Base-by-base conservation (phyloP, 2,888 invertebrate species). In the Sclerodermus sp. region DNA sequence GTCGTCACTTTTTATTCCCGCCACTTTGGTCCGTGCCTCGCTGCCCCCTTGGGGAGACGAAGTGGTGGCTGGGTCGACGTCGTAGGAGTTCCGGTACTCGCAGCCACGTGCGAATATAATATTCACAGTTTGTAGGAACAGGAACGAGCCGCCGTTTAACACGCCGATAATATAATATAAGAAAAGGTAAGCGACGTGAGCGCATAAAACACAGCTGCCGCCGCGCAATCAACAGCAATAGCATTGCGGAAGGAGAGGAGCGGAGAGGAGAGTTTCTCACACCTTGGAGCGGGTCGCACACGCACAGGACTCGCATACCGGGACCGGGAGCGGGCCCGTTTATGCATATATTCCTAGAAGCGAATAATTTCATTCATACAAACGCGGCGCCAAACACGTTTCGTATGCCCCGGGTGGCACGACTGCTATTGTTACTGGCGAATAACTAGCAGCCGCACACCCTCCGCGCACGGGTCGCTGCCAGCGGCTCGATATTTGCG, bases 281-380 rank as follows among this genome's bases (percentile, higher is more conserved):
- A 15, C 23, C 44, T 47, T 23, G 23, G n/a, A n/a, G n/a, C n/a
- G n/a, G n/a, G 23, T 8, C 23, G 23, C 23, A 23, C 23, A 23
- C 23, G 3, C 8, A 8, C 23, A 5, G 4, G 23, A 23, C 23
- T 23, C 23, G 23, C 23, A 23, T 8, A 23, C 23, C 3, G 34
- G 3, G 4, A 34, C 13, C 4, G 30, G 30, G 30, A 54, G 43
- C 45, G 52, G 58, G 60, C 58, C 55, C 59, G 62, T 64, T 66
- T n/a, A n/a, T n/a, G n/a, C n/a, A 64, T 63, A 69, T 69, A 71
- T 77, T 76, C 74, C 71, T 67, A 70, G 75, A 75, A 76, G 74
- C 70, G 67, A 73, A 74, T 75, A 73, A 76, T 76, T 76, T 71
- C 74, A 72, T 76, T 75, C 74, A 67, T 76, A 72, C 74, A 76